Percentiles rank a stretch among this genome's conserved stretches.
Evolutionary conservation across 2,888 invertebrate species (phyloP).

Genomic region (Latheticus oryzae): DNA sequence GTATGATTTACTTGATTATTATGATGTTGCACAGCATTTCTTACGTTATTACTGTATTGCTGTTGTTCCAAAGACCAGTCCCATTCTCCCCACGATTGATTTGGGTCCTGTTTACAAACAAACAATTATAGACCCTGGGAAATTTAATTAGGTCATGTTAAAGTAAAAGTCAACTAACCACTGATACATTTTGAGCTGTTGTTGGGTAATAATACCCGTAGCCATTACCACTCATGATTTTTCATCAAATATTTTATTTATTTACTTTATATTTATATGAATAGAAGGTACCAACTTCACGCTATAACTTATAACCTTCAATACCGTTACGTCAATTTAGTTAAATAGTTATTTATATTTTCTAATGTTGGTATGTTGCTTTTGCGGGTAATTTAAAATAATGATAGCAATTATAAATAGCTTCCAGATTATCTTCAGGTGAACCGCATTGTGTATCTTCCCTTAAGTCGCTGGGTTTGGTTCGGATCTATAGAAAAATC

Average conservation of each 20-base stretch:
- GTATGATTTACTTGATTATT: slow-evolving; percentile 21
- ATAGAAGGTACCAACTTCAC: slow-evolving; percentile 2
- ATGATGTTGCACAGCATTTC: slow-evolving; percentile 13
- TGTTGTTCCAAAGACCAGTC: slow-evolving; percentile 37
- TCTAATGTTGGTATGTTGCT: too few species aligned
- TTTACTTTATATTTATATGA: too few species aligned
- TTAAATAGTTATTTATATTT: too few species aligned
- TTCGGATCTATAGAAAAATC: too few species aligned
- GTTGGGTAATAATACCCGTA: slow-evolving; percentile 40
- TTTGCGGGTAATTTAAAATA: too few species aligned
- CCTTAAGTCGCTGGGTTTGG: too few species aligned
- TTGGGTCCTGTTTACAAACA: slow-evolving; percentile 39
- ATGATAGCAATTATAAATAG: too few species aligned
- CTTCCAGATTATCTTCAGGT: too few species aligned
- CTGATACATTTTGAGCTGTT: slow-evolving; percentile 32
- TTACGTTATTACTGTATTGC: slow-evolving; percentile 24
- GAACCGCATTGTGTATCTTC: too few species aligned
- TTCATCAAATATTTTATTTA: slow-evolving; percentile 3
- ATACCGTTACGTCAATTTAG: slow-evolving; percentile 16
- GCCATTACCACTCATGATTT: slow-evolving; percentile 38
- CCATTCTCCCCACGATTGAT: slow-evolving; percentile 33
- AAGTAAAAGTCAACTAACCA: slow-evolving; percentile 13
- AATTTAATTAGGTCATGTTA: slow-evolving; percentile 14
- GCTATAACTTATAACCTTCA: slow-evolving; percentile 24
- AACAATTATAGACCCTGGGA: not conserved